Conservation (phyloP, 2,797 vertebrate species). For the Crocidura indochinensis region DNA sequence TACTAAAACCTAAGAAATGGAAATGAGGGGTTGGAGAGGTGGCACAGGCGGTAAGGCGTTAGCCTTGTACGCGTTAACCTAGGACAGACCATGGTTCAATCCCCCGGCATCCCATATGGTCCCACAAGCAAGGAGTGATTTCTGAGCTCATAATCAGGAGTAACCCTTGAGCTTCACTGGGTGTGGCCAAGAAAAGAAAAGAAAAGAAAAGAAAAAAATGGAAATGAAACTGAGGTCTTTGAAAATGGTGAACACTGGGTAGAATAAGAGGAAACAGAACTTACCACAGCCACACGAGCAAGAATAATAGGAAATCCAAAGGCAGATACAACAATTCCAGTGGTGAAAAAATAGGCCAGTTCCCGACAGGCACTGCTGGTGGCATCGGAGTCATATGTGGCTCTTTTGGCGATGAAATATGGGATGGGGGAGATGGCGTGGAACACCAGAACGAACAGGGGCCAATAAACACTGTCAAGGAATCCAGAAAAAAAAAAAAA, state of each 20-base stretch:
- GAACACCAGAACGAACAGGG: slow-evolving; percentile 96
- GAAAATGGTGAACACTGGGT: neutral
- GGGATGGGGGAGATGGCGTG: slow-evolving; percentile 96
- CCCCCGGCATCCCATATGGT: too few relatives aligned
- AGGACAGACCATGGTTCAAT: too few relatives aligned
- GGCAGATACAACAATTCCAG: slow-evolving; percentile 97
- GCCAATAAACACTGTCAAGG: slow-evolving; percentile 95
- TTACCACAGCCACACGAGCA: slow-evolving; percentile 93
- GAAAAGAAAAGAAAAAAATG: too few relatives aligned
- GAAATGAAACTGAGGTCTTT: neutral
- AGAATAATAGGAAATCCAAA: slow-evolving; percentile 96
- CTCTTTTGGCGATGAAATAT: slow-evolving; percentile 94
- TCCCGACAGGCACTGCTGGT: slow-evolving; percentile 97
- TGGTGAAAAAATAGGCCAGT: slow-evolving; percentile 96
- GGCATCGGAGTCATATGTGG: slow-evolving; percentile 94
- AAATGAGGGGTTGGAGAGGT: neutral
- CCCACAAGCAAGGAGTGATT: too few relatives aligned
- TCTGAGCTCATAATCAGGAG: too few relatives aligned
- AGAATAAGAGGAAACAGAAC: slow-evolving; percentile 80
- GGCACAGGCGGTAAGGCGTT: too few relatives aligned
- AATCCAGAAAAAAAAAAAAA: neutral
- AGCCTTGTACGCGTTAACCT: too few relatives aligned
- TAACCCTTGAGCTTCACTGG: too few relatives aligned
- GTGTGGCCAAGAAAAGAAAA: too few relatives aligned
- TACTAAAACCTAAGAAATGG: neutral